Base-by-base conservation (phyloP, 2,888 invertebrate species). In the Listrodromus nycthemerus region DNA sequence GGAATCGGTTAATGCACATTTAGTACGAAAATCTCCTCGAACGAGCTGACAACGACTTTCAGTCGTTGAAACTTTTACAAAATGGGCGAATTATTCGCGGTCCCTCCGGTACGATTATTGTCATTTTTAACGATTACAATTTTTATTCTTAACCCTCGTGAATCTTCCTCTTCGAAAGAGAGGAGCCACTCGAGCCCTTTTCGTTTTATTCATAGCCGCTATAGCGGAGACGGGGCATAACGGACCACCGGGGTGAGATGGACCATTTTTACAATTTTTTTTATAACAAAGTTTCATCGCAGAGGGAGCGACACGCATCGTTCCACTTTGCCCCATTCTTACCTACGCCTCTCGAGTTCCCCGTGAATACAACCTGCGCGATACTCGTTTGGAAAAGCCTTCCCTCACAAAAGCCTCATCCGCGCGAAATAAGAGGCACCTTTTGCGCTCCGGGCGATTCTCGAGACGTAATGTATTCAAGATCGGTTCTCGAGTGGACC, bases 71-170 rank as follows among this genome's bases (percentile, higher is more conserved):
- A 75, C 50, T 13, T 30, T 33, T 52, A 37, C 50, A 52, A 75
- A 63, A 65, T 65, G 24, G 65, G 37, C n/a, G 58, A 50, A 61
- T 74, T 48, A 74, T 65, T 27, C 58, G 58, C 27, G 7, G 21
- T 63, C 65, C 65, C 37, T 63, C 61, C 30, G 63, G 21, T 75
- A 50, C 74, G 65, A 65, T 75, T 75, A 75, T 75, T 50, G 74
- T 37, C 33, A 27, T 65, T 52, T 65, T 65, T 65, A 65, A 48
- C 30, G 27, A 19, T 30, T 63, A 16, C 0, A 7, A 41, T 41
- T 71, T 58, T 58, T 71, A 19, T 21, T 52, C n/a, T 52, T 52
- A 8, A 52, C 52, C 52, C 52, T 48, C 19, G 8, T 30, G 48
- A 52, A 13, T 30, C 27, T 13, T 7, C 16, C 21, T 55, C 37